Evolutionary conservation across 1,140 invertebrate genomes (phyloP).

Genomic region (Apis dorsata): DNA sequence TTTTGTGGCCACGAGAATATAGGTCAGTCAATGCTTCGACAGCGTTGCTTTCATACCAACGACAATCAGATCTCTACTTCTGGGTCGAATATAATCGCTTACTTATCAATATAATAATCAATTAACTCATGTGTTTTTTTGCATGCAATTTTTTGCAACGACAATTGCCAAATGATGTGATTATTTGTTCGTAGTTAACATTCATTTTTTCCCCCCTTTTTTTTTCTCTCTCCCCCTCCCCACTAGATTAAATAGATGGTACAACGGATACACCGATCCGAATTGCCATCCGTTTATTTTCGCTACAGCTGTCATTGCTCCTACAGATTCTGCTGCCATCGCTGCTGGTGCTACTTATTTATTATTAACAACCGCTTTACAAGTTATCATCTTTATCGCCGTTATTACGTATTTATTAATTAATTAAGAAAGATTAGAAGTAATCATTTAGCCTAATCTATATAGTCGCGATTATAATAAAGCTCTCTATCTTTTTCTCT

Average conservation of each 20-base stretch:
- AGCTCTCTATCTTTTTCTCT: no score
- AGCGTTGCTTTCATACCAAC: conserved; percentile 55
- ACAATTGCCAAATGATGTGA: conserved; percentile 28
- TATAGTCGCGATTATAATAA: conserved; percentile 16
- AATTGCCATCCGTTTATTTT: not conserved
- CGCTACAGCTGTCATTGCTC: conserved; percentile 38
- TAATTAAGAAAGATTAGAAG: no score
- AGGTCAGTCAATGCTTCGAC: conserved; percentile 55
- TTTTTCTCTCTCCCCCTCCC: not conserved
- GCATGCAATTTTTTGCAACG: conserved; percentile 54
- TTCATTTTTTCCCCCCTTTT: conserved; percentile 15
- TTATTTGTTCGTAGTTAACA: conserved; percentile 27
- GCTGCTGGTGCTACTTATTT: conserved; percentile 48
- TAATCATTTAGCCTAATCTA: no score
- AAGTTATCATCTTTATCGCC: conserved; percentile 21
- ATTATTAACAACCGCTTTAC: conserved; percentile 2
- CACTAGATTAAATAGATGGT: conserved; percentile 22
- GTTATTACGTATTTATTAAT: conserved; percentile 26
- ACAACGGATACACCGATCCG: not conserved
- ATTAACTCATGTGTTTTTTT: conserved; percentile 29
- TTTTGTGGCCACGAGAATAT: conserved; percentile 52
- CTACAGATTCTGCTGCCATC: conserved; percentile 35
- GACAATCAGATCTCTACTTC: conserved; percentile 49
- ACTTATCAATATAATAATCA: not conserved
- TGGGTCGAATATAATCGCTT: conserved; percentile 43